These are phyloP conservation scores for Iselma pallidipennis DNA, from an alignment of 2,888 invertebrate species.

Conservation along the genomic window DNA sequence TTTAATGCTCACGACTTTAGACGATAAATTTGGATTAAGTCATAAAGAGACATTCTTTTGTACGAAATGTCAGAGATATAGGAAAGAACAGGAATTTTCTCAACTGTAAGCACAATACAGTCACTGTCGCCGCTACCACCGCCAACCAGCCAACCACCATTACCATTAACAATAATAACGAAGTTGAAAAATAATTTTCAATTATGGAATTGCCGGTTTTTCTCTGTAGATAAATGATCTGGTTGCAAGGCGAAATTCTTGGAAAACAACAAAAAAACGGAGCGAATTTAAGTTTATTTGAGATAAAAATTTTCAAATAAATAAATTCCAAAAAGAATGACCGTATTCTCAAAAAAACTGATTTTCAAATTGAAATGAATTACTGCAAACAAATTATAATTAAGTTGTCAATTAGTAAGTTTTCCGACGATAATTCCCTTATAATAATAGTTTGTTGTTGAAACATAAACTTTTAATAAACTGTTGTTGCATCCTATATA, in stretches of 20 bases:
- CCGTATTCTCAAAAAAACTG: not conserved
- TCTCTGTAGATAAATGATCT: constrained; percentile 2
- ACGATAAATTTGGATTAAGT: constrained; percentile 20
- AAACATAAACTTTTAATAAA: constrained; percentile 15
- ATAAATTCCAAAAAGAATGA: not conserved
- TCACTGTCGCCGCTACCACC: too few species aligned
- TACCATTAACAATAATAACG: not conserved
- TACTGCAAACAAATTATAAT: too few species aligned
- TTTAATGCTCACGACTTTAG: constrained; percentile 1
- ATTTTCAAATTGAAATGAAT: not conserved
- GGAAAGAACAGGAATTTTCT: not conserved
- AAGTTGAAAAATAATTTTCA: too few species aligned
- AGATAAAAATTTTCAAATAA: too few species aligned
- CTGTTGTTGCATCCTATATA: constrained; percentile 8
- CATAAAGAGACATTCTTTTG: constrained; percentile 22
- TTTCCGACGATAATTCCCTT: not conserved
- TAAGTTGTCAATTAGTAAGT: not conserved
- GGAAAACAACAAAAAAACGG: too few species aligned
- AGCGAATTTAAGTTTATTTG: too few species aligned
- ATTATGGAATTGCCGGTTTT: too few species aligned
- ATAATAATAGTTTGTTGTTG: not conserved
- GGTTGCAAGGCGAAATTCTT: too few species aligned
- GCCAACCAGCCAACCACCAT: too few species aligned
- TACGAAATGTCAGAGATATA: constrained; percentile 6
- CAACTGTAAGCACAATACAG: not conserved